Conservation (phyloP, 2,113 vertebrate genomes). For the Eurystomus gularis region DNA sequence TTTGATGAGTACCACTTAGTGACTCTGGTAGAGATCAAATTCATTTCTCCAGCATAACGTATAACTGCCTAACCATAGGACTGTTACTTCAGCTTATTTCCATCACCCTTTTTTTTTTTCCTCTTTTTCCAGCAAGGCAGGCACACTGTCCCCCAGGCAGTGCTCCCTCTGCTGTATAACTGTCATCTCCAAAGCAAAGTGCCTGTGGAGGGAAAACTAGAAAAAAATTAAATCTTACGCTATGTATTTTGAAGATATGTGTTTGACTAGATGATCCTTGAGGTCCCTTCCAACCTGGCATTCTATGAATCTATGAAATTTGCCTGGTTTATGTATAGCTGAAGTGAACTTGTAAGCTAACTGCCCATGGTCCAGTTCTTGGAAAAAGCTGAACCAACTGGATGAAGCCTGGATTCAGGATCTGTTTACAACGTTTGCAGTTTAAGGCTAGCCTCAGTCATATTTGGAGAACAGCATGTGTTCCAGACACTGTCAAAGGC, state of each 20-base stretch:
- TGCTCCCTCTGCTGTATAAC: background rate
- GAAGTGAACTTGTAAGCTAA: background rate
- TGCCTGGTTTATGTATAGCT: background rate
- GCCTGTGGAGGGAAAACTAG: background rate
- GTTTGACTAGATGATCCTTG: too few relatives aligned
- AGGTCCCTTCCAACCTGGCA: too few relatives aligned
- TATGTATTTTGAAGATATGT: too few relatives aligned
- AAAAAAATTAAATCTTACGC: background rate
- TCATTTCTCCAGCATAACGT: background rate
- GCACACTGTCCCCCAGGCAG: background rate
- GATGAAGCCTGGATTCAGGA: background rate
- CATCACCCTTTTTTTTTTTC: background rate
- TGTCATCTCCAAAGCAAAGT: background rate
- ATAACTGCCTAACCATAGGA: background rate
- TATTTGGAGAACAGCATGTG: background rate
- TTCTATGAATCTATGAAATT: too few relatives aligned
- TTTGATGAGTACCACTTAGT: background rate
- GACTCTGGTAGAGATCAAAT: background rate
- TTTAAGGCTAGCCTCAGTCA: background rate
- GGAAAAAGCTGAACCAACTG: background rate
- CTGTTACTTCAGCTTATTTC: background rate
- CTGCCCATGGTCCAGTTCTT: background rate
- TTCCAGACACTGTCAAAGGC: slow-evolving; percentile 24
- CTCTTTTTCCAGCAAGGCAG: background rate
- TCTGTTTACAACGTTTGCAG: background rate